Evolutionary conservation across 2,113 vertebrate genomes (phyloP), one percentile per base, ranked within the genome.

Genomic region (Illadopsis cleaveri): DNA sequence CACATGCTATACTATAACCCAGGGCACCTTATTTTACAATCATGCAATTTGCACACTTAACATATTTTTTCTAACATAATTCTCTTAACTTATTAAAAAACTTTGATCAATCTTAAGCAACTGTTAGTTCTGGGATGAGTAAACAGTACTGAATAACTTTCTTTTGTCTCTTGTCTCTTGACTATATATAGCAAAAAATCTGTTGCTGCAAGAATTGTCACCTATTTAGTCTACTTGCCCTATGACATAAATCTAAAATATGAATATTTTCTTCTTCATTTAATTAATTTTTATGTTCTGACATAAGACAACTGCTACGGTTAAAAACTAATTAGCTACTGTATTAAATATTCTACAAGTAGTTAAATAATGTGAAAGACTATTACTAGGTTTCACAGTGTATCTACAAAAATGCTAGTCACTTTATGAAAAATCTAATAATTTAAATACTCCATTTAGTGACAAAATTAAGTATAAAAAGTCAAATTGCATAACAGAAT

Each of bases 371-470:
- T 33, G 8, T 23, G 12, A 35, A 37, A 51, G 3, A 51, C 10
- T 35, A 71, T 44, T 82, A 57, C 5, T 23, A 23, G 2, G 4
- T 78, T 65, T 75, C 60, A 85, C 23, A 42, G 4, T 44, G 23
- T 45, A 60, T 50, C 7, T 50, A 19, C 5, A 19, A 19, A 23
- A 28, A 42, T 60, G 1, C 1, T 31, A 48, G 9, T 5, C 1
- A 28, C 38, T 47, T 51, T 70, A 24, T 28, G 16, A 91, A 82
- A 72, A 60, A 28, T 20, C 0, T 22, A 66, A 64, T 37, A 6
- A 71, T 44, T 48, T 6, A 23, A 72, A 58, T 58, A 62, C 22
- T 73, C 80, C 27, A 44, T 58, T 37, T 72, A n/a, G 12, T 58
- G 22, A 77, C 9, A 48, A 71, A 87, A 81, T 58, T 3, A 76